Percentiles rank a stretch among this genome's conserved stretches.
phyloP scores from a whole-genome alignment of 2,113 vertebrate species.

The Megatriorchis doriae region DNA sequence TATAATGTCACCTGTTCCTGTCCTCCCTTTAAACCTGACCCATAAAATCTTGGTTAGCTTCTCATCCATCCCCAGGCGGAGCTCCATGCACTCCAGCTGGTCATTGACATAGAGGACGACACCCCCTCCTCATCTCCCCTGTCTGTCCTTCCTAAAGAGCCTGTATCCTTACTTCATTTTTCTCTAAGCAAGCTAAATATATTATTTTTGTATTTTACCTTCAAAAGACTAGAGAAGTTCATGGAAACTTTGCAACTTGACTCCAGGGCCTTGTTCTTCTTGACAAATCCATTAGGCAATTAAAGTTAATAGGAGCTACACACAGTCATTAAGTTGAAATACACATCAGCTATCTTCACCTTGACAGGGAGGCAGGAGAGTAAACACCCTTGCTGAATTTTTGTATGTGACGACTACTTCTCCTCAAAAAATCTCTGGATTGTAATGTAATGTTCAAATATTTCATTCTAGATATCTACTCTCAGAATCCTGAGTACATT shows the following conservation, averaged over 20 bases:
- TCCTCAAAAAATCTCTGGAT: not conserved
- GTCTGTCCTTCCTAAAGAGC: too few relatives aligned
- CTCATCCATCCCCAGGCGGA: too few relatives aligned
- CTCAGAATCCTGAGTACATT: not conserved
- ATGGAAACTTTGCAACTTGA: not conserved
- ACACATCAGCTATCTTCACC: not conserved
- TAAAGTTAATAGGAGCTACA: conserved; percentile 15
- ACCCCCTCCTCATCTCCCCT: too few relatives aligned
- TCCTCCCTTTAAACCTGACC: too few relatives aligned
- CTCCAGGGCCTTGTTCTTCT: not conserved
- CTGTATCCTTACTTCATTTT: not conserved
- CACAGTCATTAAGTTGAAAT: conserved; percentile 6
- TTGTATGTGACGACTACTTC: not conserved
- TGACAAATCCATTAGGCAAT: conserved; percentile 13
- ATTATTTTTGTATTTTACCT: not conserved
- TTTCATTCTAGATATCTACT: not conserved
- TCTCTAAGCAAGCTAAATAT: not conserved
- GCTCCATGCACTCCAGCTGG: too few relatives aligned
- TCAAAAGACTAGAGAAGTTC: not conserved
- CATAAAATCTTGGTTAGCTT: too few relatives aligned
- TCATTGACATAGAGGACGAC: too few relatives aligned
- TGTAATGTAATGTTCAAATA: not conserved
- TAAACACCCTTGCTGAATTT: not conserved
- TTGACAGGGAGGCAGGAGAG: not conserved
- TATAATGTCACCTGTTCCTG: too few relatives aligned